Evolutionary conservation across 2,797 vertebrate species (phyloP), one percentile per base, ranked within the genome.

Genomic region (Lophotriccus pileatus): DNA sequence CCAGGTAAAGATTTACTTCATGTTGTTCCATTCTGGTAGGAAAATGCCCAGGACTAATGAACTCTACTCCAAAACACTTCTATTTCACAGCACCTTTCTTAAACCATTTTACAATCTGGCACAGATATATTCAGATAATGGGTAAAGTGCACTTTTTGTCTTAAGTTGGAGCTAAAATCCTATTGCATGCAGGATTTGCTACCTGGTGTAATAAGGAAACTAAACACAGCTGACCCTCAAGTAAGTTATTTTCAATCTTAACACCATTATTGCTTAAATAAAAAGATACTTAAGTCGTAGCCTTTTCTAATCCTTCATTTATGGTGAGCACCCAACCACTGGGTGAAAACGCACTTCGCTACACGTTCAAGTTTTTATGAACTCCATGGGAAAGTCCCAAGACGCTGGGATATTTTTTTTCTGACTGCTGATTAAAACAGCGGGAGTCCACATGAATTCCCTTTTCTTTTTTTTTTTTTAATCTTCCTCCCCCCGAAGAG

Each of bases 381-480:
- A 93, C 69, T 82, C 70, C 81, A 64, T 1, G 2, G 81, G 79
- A 86, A 79, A 84, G 60, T 62, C 89, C 69, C 58, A 75, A 83
- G 78, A 93, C 53, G n/a, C 32, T 36, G 50, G 46, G 66, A 67
- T 70, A n/a, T 41, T 87, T 66, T 84, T 87, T 95, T 92, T 53
- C 63, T 20, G 49, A 60, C 32, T 94, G 60, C 12, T 75, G 66
- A 96, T 87, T 94, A 93, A 95, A 84, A 72, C 93, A 94, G 90
- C 7, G 0, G 89, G 83, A 64, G 75, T 55, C 41, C 22, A 15
- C 47, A 75, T 4, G 18, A 75, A 88, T 53, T 79, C 67, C 63
- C 41, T 18, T 5, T 9, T 23, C 14, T 39, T 67, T 53, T 67
- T 41, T 28, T 6, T 22, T 46, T 13, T 1, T n/a, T n/a, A n/a